Evolutionary conservation across 2,113 vertebrate genomes (phyloP), one percentile per base, ranked within the genome.

Genomic region (Mastomys coucha): DNA sequence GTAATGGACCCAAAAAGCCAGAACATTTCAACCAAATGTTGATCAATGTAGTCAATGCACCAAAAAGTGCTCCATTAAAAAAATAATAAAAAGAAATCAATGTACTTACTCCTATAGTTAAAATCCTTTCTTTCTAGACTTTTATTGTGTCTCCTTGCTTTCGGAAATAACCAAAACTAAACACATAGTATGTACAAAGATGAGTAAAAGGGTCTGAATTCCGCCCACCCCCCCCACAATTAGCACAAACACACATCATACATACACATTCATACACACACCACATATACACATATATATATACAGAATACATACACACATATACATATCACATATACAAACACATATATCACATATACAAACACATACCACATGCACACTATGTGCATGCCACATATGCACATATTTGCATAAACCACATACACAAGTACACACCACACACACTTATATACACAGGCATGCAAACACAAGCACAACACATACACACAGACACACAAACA

Each of bases 161-260:
- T 81, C 49, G 75, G 9, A 89, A 92, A 82, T 9, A 91, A 87
- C n/a, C 13, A 56, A 70, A 89, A 73, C 16, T 8, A 82, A 82
- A 84, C 63, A 49, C 16, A 89, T 58, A 67, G 69, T 49, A 5
- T 85, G 12, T 77, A 45, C 65, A 89, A n/a, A 92, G 53, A 84
- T 56, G 63, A 26, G 24, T 84, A 26, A 96, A 93, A 95, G 4
- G 49, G 75, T 65, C 91, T 7, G 11, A 96, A 89, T 63, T 28
- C 7, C 5, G 0, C 42, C 12, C 36, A 82, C 36, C 53, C 16
- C 26, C 33, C 4, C 49, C 72, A 75, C n/a, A 73, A n/a, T n/a
- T 9, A 73, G 9, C 9, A 20, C 36, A 75, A 19, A 60, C 60
- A 63, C 24, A 63, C 60, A 63, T 63, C n/a, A n/a, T 19, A 76